Base-by-base conservation (phyloP, 2,888 invertebrate species). In the Stenichneumon culpator region DNA sequence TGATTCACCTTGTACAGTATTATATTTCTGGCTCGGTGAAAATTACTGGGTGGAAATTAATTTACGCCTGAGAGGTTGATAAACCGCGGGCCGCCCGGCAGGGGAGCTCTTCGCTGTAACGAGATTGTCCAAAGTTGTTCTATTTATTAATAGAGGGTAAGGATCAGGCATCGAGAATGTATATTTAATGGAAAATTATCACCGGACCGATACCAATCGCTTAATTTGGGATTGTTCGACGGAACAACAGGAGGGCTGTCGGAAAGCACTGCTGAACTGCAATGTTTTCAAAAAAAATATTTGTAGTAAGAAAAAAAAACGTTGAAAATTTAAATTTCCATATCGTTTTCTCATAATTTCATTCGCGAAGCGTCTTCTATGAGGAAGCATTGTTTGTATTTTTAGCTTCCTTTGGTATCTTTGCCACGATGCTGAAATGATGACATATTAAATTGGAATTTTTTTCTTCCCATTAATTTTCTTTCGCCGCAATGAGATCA, bases 21-120 rank as follows among this genome's bases (percentile, higher is more conserved):
- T 57, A 63, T 63, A 67, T 74, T 80, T 73, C 54, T 32, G 65
- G 22, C 47, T 16, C 47, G 74, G 67, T 80, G 73, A 60, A 80
- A 80, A 80, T 80, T 68, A 68, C 68, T 50, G 60, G 78, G 68
- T 83, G 79, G 32, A 73, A 79, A 83, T 83, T 73, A 83, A 79
- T 79, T 83, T 83, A 73, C 50, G 78, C 73, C 68, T 72, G 67
- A 79, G 68, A 73, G 73, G 78, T 83, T 75, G 79, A 83, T 83
- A 70, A 79, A 69, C 65, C 52, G 70, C 75, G 68, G 68, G 52
- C 16, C 22, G 63, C 36, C 6, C 32, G 9, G 36, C 47, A 50
- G 39, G 50, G 36, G 32, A 54, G 60, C 60, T 63, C 39, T 54
- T 54, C 28, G 44, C 70, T 11, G n/a, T 63, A 65, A 77, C 39